phyloP scores from a whole-genome alignment of 2,797 vertebrate species.

The Macrochelys suwanniensis region DNA sequence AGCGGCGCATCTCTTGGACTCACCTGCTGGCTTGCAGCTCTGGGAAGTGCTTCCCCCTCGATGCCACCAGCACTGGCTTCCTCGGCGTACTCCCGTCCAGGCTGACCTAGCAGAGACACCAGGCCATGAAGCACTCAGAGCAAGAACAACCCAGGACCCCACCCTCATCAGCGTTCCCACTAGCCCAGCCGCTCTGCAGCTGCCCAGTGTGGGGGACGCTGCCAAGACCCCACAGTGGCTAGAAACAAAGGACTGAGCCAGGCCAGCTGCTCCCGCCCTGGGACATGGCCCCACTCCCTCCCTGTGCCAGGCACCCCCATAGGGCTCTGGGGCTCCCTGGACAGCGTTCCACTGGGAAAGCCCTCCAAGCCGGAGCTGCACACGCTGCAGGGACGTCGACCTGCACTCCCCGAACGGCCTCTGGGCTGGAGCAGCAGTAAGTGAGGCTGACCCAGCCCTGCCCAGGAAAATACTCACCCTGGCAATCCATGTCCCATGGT shows the following conservation, averaged over 20 bases:
- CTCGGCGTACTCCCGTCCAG: conserved; percentile 42
- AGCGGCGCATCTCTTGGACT: conserved; percentile 33
- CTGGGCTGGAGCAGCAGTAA: background rate
- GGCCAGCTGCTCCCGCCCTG: background rate
- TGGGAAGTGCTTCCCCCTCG: conserved; percentile 82
- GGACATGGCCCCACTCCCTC: background rate
- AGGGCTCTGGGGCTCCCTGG: background rate
- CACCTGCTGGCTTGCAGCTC: conserved; percentile 62
- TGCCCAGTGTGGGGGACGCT: background rate
- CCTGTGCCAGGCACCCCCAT: no score
- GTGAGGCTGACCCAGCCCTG: background rate
- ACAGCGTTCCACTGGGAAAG: background rate
- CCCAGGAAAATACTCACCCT: background rate
- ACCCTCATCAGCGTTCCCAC: background rate
- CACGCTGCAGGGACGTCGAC: background rate
- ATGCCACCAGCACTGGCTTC: conserved; percentile 78
- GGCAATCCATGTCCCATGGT: background rate
- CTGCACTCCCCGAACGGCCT: background rate
- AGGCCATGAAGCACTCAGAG: conserved; percentile 9
- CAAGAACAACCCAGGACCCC: background rate
- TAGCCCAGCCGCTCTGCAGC: background rate
- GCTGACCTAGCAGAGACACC: conserved; percentile 71
- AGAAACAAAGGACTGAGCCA: background rate
- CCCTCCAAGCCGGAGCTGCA: background rate
- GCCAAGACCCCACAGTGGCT: background rate